Evolutionary conservation across 37 sponge, comb jelly and placozoan genomes (phyloP).

Genomic region (Agelas oroides): DNA sequence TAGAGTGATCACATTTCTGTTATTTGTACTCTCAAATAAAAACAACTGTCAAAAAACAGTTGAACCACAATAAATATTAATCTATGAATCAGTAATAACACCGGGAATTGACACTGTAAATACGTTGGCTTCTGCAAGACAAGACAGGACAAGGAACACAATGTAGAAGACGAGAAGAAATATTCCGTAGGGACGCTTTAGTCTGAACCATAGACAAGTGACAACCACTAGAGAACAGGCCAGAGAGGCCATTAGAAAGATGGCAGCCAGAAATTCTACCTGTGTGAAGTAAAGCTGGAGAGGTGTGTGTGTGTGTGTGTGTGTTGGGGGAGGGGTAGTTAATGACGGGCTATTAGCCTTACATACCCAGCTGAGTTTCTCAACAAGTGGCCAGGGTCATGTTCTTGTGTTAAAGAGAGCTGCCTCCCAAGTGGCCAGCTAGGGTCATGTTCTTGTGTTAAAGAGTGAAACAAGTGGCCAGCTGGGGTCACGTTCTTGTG

Average conservation of each 20-base stretch:
- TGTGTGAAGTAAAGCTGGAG: conserved; percentile 77
- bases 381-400: too few relatives aligned
- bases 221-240: conserved; percentile 69
- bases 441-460: too few relatives aligned
- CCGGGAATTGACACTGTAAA: conserved; percentile 56
- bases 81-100: conserved; percentile 8
- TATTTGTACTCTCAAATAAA: too few relatives aligned
- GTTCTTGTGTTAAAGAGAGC: background rate
- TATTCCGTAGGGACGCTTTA: conserved; percentile 75
- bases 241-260: conserved; percentile 79
- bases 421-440: background rate
- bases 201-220: conserved; percentile 63
- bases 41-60: too few relatives aligned
- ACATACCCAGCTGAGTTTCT: background rate
- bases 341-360: too few relatives aligned
- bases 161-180: conserved; percentile 75
- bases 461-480: too few relatives aligned
- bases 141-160: conserved; percentile 70
- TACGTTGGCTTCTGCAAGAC: conserved; percentile 79
- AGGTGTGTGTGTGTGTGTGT: conserved; percentile 10
- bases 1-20: too few relatives aligned
- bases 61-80: conserved; percentile 8
- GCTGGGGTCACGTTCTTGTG: too few relatives aligned
- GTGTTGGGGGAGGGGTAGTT: background rate
- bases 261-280: conserved; percentile 84